Evolutionary conservation across 2,113 vertebrate species (phyloP), one percentile per base, ranked within the genome.

Genomic region (Jacana jacana): DNA sequence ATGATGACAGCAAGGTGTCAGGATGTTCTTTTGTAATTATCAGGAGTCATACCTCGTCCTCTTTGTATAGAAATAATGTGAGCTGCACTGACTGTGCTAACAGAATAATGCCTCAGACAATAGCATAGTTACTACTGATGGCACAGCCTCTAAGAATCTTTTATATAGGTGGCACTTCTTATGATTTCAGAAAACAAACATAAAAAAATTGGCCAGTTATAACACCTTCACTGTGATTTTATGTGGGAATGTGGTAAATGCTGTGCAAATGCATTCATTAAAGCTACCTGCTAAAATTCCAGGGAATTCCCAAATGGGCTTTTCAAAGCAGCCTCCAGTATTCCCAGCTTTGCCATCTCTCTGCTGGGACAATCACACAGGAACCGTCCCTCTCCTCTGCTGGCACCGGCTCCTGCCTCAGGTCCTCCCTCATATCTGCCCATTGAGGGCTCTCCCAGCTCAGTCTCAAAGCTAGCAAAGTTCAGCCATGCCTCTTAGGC

Each of bases 201-300:
- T n/a, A 22, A 64, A 58, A 75, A 76, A 70, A n/a, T n/a, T n/a
- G 24, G 7, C 31, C 78, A 60, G 31, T 49, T 70, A 13, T 33
- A 65, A n/a, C 39, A 48, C 17, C 23, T 40, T 27, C 23, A 17
- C 33, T 14, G 44, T 20, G 25, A 16, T 84, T 88, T 88, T 68
- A 24, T 73, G 19, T 20, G 72, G n/a, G 19, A 87, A 24, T 52
- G 39, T 30, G 13, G 13, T 61, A 82, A 82, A 72, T 11, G 6
- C 16, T n/a, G 25, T 69, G 31, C 11, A 64, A n/a, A 18, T 0
- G 0, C 20, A 7, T 66, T 93, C 31, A 70, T 18, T 13, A 66
- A 63, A 90, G 14, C 17, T 27, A 66, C 23, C 12, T 86, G 23
- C 17, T 86, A 66, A 81, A 44, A 75, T 75, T 28, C 42, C 13